Conservation (phyloP, 2,888 invertebrate species). For the Choristoneura rosaceana region DNA sequence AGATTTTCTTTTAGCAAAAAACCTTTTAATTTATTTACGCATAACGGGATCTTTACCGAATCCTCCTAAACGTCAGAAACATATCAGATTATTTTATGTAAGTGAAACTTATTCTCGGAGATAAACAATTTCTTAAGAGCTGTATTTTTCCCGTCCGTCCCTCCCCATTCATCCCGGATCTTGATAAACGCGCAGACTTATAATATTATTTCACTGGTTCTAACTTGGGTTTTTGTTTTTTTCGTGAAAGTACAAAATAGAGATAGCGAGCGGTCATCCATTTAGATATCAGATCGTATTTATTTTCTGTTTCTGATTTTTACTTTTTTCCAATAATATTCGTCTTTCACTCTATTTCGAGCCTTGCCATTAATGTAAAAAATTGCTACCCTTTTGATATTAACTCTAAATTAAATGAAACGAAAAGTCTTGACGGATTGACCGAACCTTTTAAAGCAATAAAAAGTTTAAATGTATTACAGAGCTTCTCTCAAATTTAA, state of each 20-base stretch:
- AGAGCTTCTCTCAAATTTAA: too few relatives aligned
- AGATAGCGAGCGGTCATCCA: conserved; percentile 29
- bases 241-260: conserved; percentile 16
- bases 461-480: too few relatives aligned
- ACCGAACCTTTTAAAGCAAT: too few relatives aligned
- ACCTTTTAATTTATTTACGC: conserved; percentile 4
- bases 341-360: not conserved
- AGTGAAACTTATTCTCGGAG: conserved; percentile 24
- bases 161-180: conserved; percentile 34
- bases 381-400: too few relatives aligned
- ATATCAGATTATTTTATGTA: conserved; percentile 28
- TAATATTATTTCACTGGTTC: conserved; percentile 35
- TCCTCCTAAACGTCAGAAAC: conserved; percentile 5
- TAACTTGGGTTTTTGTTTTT: conserved; percentile 33
- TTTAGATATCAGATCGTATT: conserved; percentile 24
- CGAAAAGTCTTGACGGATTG: too few relatives aligned
- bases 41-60: not conserved
- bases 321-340: not conserved
- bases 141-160: conserved; percentile 28
- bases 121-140: conserved; percentile 37
- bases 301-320: not conserved
- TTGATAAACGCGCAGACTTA: conserved; percentile 39
- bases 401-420: too few relatives aligned
- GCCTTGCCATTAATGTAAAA: not conserved
- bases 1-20: not conserved